These are phyloP conservation scores for Maccullochella peelii DNA, from an alignment of 2,113 vertebrate genomes.

Conservation along the genomic window DNA sequence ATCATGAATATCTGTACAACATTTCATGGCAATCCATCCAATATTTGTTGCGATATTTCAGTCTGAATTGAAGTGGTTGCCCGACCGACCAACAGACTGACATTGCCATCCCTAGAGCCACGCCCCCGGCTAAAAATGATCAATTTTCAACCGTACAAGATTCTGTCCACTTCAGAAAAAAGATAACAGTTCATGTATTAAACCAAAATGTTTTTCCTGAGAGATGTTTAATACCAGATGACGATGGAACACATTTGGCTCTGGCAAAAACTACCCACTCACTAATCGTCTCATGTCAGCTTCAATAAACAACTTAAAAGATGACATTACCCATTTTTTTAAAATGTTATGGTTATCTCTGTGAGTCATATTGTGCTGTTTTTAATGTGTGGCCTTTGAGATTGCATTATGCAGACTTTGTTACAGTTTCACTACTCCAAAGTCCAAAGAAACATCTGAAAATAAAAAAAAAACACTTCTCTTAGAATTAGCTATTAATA, in stretches of 20 bases:
- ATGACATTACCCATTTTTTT: conserved; percentile 28
- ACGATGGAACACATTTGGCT: conserved; percentile 33
- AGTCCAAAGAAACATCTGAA: conserved; percentile 16
- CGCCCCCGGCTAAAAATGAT: background rate
- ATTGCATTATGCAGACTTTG: background rate
- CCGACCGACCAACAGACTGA: background rate
- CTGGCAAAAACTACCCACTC: conserved; percentile 24
- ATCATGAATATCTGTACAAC: background rate
- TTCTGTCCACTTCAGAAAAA: conserved; percentile 1
- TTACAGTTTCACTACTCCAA: background rate
- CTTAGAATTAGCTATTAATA: conserved; percentile 1
- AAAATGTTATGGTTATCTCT: conserved; percentile 24
- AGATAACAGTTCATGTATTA: background rate
- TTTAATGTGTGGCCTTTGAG: background rate
- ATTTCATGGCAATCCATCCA: background rate
- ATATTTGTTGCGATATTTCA: background rate
- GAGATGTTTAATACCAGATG: conserved; percentile 32
- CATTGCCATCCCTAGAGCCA: too few relatives aligned
- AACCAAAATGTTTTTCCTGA: conserved; percentile 23
- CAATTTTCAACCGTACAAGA: background rate
- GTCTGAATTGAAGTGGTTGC: background rate
- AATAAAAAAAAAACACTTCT: conserved; percentile 1
- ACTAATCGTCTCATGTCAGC: conserved; percentile 34
- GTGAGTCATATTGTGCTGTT: conserved; percentile 31
- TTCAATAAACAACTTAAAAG: conserved; percentile 55